Evolutionary conservation across 2,113 vertebrate genomes (phyloP).

Genomic region (Peromyscus californicus): DNA sequence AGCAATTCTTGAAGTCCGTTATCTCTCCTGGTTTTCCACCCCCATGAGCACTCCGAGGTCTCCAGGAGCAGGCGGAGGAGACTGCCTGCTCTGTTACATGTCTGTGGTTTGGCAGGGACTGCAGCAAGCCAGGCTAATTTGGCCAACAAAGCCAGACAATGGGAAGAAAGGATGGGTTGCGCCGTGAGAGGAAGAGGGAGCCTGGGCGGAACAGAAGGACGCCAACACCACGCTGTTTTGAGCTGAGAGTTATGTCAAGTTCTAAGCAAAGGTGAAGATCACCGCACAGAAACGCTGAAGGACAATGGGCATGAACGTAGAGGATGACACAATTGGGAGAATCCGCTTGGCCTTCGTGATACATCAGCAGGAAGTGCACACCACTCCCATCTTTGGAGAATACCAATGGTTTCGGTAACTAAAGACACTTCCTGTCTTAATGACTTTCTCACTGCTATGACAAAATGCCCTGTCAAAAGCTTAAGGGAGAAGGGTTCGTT

Average conservation of each 20-base stretch:
- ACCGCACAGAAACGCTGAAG: not conserved
- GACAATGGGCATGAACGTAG: not conserved
- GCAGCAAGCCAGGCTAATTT: conserved; percentile 26
- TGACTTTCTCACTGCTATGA: not conserved
- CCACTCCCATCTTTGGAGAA: not conserved
- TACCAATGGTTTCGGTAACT: not conserved
- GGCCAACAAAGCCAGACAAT: conserved; percentile 55
- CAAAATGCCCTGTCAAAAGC: not conserved
- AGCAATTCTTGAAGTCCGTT: not conserved
- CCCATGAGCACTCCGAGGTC: conserved; percentile 42
- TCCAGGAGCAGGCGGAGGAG: conserved; percentile 31
- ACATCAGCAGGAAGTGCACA: not conserved
- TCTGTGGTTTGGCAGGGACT: conserved; percentile 79
- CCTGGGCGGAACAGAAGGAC: not conserved
- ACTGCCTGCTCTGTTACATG: conserved; percentile 54
- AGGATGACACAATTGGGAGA: not conserved
- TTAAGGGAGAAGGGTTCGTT: not conserved
- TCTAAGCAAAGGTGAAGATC: not conserved
- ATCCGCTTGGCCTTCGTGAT: not conserved
- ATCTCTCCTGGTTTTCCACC: conserved; percentile 24
- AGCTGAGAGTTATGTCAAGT: conserved; percentile 17
- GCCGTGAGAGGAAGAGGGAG: not conserved
- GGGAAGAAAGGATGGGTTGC: conserved; percentile 38
- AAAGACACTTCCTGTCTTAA: not conserved
- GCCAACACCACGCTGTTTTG: not conserved